Percentiles rank a stretch among this genome's conserved stretches.
Conservation (phyloP, 2,888 invertebrate genomes). For the Drosophila mimica region DNA sequence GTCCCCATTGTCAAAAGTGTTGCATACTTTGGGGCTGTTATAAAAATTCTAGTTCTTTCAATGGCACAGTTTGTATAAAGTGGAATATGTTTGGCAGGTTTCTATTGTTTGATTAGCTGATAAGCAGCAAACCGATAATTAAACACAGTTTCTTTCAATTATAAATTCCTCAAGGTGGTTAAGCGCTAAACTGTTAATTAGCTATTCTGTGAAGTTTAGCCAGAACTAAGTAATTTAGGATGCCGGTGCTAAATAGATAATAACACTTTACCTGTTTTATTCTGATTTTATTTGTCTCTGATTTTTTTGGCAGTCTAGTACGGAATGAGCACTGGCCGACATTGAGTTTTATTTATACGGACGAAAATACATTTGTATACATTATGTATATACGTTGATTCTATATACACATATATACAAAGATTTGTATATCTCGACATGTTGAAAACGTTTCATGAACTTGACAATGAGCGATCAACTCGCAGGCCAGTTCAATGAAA, state of each 20-base stretch:
- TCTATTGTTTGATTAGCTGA: conserved; percentile 33
- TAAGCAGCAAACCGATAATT: conserved; percentile 19
- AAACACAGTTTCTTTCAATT: not conserved
- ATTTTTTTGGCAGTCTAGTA: conserved; percentile 59
- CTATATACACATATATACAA: conserved; percentile 5
- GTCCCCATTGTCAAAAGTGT: not conserved
- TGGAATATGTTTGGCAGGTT: not conserved
- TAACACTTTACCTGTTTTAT: conserved; percentile 14
- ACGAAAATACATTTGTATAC: not conserved
- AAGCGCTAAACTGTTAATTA: conserved; percentile 13
- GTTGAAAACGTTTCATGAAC: conserved; percentile 52
- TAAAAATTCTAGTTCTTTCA: conserved; percentile 2
- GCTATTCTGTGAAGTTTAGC: not conserved
- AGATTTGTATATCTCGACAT: conserved; percentile 5
- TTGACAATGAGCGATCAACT: conserved; percentile 49
- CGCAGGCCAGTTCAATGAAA: conserved; percentile 6
- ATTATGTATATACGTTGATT: conserved; percentile 13
- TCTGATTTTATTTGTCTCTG: conserved; percentile 1
- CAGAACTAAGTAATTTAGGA: conserved; percentile 9
- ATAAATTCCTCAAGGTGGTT: conserved; percentile 27
- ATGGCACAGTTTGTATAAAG: not conserved
- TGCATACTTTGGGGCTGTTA: conserved; percentile 41
- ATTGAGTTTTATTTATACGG: conserved; percentile 70
- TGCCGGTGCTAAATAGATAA: conserved; percentile 31
- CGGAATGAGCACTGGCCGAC: conserved; percentile 65